Conservation (phyloP, 53 echinoderm and acorn worm genomes). For the Patiria pectinifera region DNA sequence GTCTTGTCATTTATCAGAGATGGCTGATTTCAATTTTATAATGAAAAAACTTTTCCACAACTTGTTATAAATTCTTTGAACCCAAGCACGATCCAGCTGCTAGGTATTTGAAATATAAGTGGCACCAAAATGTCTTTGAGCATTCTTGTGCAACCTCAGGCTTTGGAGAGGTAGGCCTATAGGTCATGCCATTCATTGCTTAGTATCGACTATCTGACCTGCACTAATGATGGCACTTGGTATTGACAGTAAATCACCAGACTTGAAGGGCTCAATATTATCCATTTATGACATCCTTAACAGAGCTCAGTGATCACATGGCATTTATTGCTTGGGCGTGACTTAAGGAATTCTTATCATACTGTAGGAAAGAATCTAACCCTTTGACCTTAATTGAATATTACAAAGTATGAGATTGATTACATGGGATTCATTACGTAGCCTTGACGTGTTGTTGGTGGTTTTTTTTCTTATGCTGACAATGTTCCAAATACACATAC, state of each 20-base stretch:
- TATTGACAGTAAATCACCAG: slow-evolving; percentile 14
- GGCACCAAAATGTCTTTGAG: background rate
- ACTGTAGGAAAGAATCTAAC: background rate
- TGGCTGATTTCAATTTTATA: background rate
- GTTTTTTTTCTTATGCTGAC: background rate
- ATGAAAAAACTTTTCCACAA: background rate
- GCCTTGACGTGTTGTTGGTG: background rate
- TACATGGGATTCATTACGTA: background rate
- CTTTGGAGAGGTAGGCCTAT: background rate
- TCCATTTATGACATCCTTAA: background rate
- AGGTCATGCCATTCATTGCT: slow-evolving; percentile 1
- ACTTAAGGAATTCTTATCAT: background rate
- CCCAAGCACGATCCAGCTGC: background rate
- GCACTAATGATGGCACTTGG: background rate
- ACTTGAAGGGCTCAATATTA: background rate
- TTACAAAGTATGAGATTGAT: slow-evolving; percentile 4
- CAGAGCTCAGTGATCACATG: background rate
- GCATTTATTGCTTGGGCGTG: background rate
- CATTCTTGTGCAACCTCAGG: background rate
- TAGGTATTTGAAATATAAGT: slow-evolving; percentile 1
- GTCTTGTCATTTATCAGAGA: too few relatives aligned
- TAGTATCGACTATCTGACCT: slow-evolving; percentile 6
- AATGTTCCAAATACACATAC: background rate
- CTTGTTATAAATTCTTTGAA: background rate
- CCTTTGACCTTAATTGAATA: background rate